Conservation (phyloP, 2,797 vertebrate species). For the Champsocephalus esox region DNA sequence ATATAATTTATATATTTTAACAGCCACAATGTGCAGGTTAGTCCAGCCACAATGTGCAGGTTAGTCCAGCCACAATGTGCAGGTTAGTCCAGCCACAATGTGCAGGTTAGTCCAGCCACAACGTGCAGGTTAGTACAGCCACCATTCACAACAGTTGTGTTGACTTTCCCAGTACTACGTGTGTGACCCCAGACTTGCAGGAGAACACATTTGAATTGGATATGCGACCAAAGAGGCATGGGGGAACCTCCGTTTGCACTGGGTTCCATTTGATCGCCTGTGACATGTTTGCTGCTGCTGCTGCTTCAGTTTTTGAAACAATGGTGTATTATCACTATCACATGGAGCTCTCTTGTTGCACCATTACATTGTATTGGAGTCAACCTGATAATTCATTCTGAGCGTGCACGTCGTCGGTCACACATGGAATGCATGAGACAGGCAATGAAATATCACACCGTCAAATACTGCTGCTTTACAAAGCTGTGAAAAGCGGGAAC, state of each 20-base stretch:
- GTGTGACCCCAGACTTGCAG: conserved; percentile 49
- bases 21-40: too few species aligned
- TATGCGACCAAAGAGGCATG: conserved; percentile 9
- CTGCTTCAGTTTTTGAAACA: conserved; percentile 59
- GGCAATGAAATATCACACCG: conserved; percentile 55
- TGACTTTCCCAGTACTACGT: conserved; percentile 30
- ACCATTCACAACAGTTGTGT: conserved; percentile 30
- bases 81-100: too few species aligned
- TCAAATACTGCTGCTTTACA: conserved; percentile 45
- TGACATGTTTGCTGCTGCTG: conserved; percentile 65
- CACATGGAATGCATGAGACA: conserved; percentile 68
- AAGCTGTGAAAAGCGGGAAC: conserved; percentile 20
- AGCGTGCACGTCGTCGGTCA: conserved; percentile 39
- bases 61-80: background rate
- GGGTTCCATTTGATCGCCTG: conserved; percentile 46
- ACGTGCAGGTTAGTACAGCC: conserved; percentile 48
- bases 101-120: background rate
- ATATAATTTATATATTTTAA: too few species aligned
- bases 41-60: too few species aligned
- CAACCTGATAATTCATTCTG: conserved; percentile 69
- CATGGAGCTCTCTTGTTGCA: conserved; percentile 50
- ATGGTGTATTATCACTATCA: conserved; percentile 58
- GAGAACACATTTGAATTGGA: conserved; percentile 29
- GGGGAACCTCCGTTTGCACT: conserved; percentile 22
- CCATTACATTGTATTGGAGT: conserved; percentile 43